Evolutionary conservation across 2,888 invertebrate species (phyloP).

Genomic region (Unio pictorum): DNA sequence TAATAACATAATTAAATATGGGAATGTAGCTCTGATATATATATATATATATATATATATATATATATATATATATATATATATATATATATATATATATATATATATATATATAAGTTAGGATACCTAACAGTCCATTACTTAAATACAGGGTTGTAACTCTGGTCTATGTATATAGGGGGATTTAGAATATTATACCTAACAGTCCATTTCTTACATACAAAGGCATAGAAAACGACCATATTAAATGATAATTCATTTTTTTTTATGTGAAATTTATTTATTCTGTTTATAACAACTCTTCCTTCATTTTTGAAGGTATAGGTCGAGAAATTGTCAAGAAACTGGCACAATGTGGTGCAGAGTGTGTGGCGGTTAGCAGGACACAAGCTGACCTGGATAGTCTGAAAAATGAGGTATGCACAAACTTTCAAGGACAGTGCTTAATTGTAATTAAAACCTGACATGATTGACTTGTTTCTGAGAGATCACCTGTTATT

Average conservation of each 20-base stretch:
- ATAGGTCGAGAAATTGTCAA: slow-evolving; percentile 83
- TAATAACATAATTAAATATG: no score
- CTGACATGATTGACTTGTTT: neutral
- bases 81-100: no score
- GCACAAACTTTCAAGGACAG: neutral
- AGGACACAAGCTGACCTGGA: slow-evolving; percentile 80
- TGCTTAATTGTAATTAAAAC: neutral
- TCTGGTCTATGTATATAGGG: no score
- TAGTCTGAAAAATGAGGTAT: slow-evolving; percentile 73
- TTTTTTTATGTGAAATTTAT: neutral
- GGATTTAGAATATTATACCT: neutral
- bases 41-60: no score
- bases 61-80: no score
- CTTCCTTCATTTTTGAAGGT: slow-evolving; percentile 76
- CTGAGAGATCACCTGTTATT: no score
- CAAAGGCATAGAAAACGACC: neutral
- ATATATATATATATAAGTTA: no score
- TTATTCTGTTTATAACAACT: neutral
- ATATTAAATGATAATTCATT: neutral
- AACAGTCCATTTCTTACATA: neutral
- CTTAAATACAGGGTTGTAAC: no score
- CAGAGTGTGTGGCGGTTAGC: slow-evolving; percentile 84
- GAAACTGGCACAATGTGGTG: slow-evolving; percentile 80
- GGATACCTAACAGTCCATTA: no score
- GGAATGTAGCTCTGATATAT: no score